Conservation (phyloP, 2,113 vertebrate genomes). For the Lethenteron reissneri region DNA sequence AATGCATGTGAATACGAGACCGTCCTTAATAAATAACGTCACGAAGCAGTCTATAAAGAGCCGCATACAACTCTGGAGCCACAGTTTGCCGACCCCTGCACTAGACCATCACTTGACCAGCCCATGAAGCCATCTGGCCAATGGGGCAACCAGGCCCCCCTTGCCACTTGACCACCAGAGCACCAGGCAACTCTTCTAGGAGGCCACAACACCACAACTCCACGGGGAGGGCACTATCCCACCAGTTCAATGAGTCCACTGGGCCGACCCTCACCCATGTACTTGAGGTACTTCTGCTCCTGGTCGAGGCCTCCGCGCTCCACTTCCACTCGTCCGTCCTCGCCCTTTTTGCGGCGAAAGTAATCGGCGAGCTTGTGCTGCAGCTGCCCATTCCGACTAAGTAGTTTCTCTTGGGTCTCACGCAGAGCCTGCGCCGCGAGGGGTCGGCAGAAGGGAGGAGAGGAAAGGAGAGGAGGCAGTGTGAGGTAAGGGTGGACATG, state of each 20-base stretch:
- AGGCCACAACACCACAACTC: slow-evolving; percentile 10
- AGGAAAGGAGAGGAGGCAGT: no score
- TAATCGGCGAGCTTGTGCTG: slow-evolving; percentile 25
- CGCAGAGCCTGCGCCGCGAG: slow-evolving; percentile 14
- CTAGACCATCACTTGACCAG: no score
- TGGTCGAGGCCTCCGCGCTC: slow-evolving; percentile 13
- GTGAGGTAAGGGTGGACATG: no score
- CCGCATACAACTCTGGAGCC: no score
- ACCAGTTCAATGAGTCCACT: neutral
- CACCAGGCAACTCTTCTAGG: slow-evolving; percentile 14
- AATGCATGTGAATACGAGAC: no score
- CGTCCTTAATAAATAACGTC: no score
- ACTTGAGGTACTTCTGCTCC: slow-evolving; percentile 21
- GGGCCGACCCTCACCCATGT: slow-evolving; percentile 10
- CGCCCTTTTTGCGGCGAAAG: slow-evolving; percentile 18
- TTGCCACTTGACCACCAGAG: slow-evolving; percentile 13
- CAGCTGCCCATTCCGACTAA: slow-evolving; percentile 18
- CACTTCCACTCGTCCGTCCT: slow-evolving; percentile 11
- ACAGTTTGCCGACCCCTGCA: no score
- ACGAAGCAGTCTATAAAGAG: no score
- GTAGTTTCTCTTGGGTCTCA: slow-evolving; percentile 18
- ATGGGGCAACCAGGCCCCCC: no score
- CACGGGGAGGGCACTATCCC: slow-evolving; percentile 21
- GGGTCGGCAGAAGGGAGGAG: no score
- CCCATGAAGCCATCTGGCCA: no score